phyloP scores from a whole-genome alignment of 2,888 invertebrate species.

The Notodonta dromedarius region DNA sequence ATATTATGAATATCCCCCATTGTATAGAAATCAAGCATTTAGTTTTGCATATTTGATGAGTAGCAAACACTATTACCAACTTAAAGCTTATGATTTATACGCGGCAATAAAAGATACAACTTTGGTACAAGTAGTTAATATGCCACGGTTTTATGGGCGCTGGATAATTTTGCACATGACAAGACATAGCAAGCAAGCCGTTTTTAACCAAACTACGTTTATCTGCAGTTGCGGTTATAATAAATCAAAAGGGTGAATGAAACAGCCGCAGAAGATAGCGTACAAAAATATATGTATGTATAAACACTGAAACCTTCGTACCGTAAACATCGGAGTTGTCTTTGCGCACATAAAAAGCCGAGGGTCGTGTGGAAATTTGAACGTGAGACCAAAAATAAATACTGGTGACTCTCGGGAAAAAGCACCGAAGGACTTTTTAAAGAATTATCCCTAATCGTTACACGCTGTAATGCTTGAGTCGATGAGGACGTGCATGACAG shows the following conservation, averaged over 20 bases:
- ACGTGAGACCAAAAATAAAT: neutral
- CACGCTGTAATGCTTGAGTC: neutral
- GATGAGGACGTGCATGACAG: neutral
- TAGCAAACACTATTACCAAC: neutral
- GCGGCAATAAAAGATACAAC: neutral
- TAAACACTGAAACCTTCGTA: neutral
- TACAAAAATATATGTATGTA: neutral
- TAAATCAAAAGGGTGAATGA: constrained; percentile 1
- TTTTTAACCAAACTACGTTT: neutral
- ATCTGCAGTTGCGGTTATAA: neutral
- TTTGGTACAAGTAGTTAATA: neutral
- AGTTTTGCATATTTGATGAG: neutral
- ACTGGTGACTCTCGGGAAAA: neutral
- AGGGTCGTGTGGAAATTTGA: neutral
- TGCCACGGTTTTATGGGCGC: neutral
- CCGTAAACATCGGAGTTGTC: neutral
- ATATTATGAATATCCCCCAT: neutral
- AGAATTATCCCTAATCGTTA: no score
- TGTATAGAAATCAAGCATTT: neutral
- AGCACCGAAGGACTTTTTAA: neutral
- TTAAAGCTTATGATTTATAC: neutral
- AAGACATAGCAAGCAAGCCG: neutral
- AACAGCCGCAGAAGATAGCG: neutral
- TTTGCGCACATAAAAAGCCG: neutral
- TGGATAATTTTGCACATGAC: neutral